Base-by-base conservation (phyloP, 2,797 vertebrate species). In the Phataginus tetradactyla region DNA sequence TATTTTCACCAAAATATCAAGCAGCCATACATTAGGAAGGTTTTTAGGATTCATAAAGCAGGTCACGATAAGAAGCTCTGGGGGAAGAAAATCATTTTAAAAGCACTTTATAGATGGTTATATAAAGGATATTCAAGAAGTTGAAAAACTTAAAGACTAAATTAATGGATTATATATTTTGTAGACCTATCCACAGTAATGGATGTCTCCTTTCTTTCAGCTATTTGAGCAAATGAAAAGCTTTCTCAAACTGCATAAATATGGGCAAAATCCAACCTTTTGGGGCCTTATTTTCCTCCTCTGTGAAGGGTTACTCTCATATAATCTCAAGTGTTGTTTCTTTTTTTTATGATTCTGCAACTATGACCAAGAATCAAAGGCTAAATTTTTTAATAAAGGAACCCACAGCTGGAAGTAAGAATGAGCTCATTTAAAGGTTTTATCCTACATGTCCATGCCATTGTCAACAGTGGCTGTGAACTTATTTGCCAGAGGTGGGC, bases 321-420 rank as follows among this genome's bases (percentile, higher is more conserved):
- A n/a, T 45, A 86, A 78, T 64, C n/a, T 34, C 29, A 37, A 91
- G 86, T 37, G 7, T n/a, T 51, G 15, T 55, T 63, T 66, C 42
- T 32, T 77, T 51, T 37, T 72, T 69, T 92, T 89, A 64, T 83
- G 69, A 83, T 91, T 93, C 59, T 71, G 10, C 17, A 79, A 69
- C 37, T 93, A 42, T 96, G 72, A 71, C 25, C 32, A 78, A 71
- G 29, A 17, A 53, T 72, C 7, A 80, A 18, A 77, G 14, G 75
- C 63, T 95, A 72, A 86, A 55, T 51, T 57, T 59, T 85, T 92
- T 86, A 72, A 92, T 83, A 42, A 90, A 91, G 69, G 29, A 79
- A 79, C 78, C 10, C 34, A 69, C 23, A 78, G 10, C 18, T 85
- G 17, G 29, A 8, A 68, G 10, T 95, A 83, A 86, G 45, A 74